Evolutionary conservation across 2,113 vertebrate genomes (phyloP), one percentile per base, ranked within the genome.

Genomic region (Larimichthys polyactis): DNA sequence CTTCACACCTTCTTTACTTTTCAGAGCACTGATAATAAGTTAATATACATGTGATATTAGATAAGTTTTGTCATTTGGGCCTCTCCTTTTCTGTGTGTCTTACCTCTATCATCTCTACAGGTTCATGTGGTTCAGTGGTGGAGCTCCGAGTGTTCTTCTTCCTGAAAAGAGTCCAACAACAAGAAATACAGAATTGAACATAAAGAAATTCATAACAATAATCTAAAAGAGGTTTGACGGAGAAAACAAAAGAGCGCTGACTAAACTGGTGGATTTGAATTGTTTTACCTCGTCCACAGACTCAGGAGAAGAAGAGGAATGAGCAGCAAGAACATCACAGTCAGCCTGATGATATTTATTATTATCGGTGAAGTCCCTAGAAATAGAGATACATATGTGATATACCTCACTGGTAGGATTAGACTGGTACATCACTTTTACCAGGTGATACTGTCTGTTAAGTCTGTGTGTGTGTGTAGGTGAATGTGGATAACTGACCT

Each of bases 121-220:
- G 40, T 32, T 67, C 63, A n/a, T 57, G 15, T n/a, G 22, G 24
- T 49, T 62, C 44, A 51, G 71, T 20, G 59, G 15, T 57, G 51
- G 51, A 66, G 51, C 11, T 65, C 49, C 10, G 15, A 75, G 62
- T 22, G 55, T 57, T 57, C 62, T n/a, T 76, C 74, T 57, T 76
- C 51, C 74, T 76, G 63, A 11, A 58, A 32, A 5, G 2, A 57
- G 3, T 29, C 4, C 5, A 54, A 65, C 20, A 52, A 46, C 44
- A 46, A 46, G 5, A 52, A 27, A 44, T 22, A 22, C n/a, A 17
- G 4, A 46, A 46, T 46, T 14, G 1, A 7, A 29, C 16, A 68
- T 2, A 49, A 59, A 17, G n/a, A n/a, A n/a, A 40, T 40, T 40
- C 36, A 40, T 40, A 8, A 40, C 36, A 40, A 7, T 9, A 8